Evolutionary conservation across 2,797 vertebrate species (phyloP).

Genomic region (Diceros bicornis): DNA sequence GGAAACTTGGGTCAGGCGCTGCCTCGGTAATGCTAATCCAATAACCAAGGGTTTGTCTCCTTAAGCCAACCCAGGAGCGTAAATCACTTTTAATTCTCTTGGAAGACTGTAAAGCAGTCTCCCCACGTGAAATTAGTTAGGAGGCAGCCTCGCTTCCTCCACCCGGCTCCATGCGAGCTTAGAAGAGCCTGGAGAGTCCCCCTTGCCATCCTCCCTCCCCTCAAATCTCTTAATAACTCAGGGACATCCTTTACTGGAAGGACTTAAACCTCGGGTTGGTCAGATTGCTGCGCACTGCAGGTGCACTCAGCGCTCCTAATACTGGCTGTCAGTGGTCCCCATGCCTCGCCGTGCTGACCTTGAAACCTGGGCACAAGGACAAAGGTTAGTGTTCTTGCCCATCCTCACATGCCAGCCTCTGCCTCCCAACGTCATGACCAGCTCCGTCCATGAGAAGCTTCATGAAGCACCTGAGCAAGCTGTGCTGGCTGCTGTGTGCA

Average conservation of each 20-base stretch:
- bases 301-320: rapidly evolving
- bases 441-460: rapidly evolving
- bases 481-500: rapidly evolving
- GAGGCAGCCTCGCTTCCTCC: conserved; percentile 3
- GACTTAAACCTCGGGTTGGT: rapidly evolving
- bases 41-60: conserved; percentile 78
- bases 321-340: rapidly evolving
- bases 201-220: not conserved
- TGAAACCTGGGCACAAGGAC: not conserved
- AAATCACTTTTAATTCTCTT: conserved; percentile 82
- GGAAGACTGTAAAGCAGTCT: conserved; percentile 38
- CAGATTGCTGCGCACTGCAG: rapidly evolving
- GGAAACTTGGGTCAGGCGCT: not conserved
- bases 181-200: not conserved
- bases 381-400: rapidly evolving
- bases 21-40: conserved; percentile 76
- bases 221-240: rapidly evolving
- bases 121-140: not conserved
- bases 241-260: rapidly evolving
- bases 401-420: rapidly evolving
- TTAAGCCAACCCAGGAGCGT: conserved; percentile 51
- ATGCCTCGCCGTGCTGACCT: not conserved
- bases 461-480: rapidly evolving
- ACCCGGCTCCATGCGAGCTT: rapidly evolving
- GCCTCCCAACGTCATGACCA: rapidly evolving